Evolutionary conservation across 2,888 invertebrate species (phyloP), one percentile per base, ranked within the genome.

Genomic region (Ganaspis brasiliensis): DNA sequence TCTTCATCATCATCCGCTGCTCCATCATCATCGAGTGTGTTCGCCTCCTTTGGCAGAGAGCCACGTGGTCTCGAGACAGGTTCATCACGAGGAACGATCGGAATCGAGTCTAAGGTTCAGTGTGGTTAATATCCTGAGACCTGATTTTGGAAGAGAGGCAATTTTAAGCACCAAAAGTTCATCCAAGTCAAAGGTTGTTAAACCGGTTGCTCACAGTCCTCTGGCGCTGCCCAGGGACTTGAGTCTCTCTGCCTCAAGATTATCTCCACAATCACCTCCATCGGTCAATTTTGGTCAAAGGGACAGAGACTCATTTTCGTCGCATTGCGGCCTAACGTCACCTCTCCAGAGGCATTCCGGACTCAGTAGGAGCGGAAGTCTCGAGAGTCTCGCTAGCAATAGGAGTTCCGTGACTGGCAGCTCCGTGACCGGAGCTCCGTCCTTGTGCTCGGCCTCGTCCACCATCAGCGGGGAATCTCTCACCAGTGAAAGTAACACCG

Each of bases 71-170:
- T 10, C 74, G 35, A 79, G 76, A 26, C 55, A 61, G 14, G 73
- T 75, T 45, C 71, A 74, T 3, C 45, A 31, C 3, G 77, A 77
- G 9, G 80, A 81, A 35, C 77, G 72, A 19, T 82, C 63, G 4
- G 79, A 77, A 3, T 52, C 74, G 89, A 31, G 31, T 0, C 90
- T 97, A 37, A 95, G 96, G 84, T 97, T 97, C 92, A 97, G 97
- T 87, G 97, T 97, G 89, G 96, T 96, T 86, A 97, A 97, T 91
- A 97, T 97, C 79, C 91, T 97, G 26, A 95, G 96, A 87, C 97
- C 97, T 0, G 97, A 97, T 89, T 97, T 97, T 83, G 97, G 97
- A 0, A 92, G 95, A 37, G 95, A 95, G 86, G 96, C 95, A 12
- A 92, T 96, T 74, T 93, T 93, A 70, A 95, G 94, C 78, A 92